These are phyloP conservation scores for Trichonephila inaurata DNA, from an alignment of 1,140 invertebrate genomes.

Conservation along the genomic window DNA sequence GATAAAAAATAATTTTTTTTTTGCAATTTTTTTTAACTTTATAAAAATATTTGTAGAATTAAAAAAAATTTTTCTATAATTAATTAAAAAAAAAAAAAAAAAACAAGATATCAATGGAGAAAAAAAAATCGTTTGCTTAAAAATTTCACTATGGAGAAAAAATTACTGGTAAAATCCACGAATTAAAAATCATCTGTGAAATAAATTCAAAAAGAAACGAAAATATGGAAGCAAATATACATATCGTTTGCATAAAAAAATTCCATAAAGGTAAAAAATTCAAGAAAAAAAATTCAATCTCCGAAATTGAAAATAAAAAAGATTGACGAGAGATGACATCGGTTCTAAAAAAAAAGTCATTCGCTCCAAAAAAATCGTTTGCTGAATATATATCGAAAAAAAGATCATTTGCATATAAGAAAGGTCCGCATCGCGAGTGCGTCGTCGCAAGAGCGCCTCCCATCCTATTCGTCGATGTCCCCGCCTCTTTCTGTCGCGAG, in stretches of 20 bases:
- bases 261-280: not conserved
- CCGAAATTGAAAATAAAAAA: not conserved
- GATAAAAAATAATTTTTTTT: too few relatives aligned
- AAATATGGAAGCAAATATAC: too few relatives aligned
- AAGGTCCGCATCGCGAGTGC: not conserved
- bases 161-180: not conserved
- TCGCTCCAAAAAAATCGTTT: not conserved
- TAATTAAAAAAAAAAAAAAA: not conserved
- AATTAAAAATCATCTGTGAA: too few relatives aligned
- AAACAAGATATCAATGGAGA: not conserved
- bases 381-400: not conserved
- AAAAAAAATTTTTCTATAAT: too few relatives aligned
- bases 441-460: conserved; percentile 10
- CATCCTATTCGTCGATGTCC: conserved; percentile 40
- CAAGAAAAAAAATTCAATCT: not conserved
- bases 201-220: too few relatives aligned
- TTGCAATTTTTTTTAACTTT: too few relatives aligned
- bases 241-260: not conserved
- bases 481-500: conserved; percentile 56
- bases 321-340: not conserved
- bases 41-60: too few relatives aligned
- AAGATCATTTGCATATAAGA: not conserved
- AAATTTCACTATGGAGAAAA: not conserved
- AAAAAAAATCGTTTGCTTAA: not conserved
- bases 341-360: not conserved